phyloP scores from a whole-genome alignment of 2,797 vertebrate genomes.

The Apogon hyalosoma region DNA sequence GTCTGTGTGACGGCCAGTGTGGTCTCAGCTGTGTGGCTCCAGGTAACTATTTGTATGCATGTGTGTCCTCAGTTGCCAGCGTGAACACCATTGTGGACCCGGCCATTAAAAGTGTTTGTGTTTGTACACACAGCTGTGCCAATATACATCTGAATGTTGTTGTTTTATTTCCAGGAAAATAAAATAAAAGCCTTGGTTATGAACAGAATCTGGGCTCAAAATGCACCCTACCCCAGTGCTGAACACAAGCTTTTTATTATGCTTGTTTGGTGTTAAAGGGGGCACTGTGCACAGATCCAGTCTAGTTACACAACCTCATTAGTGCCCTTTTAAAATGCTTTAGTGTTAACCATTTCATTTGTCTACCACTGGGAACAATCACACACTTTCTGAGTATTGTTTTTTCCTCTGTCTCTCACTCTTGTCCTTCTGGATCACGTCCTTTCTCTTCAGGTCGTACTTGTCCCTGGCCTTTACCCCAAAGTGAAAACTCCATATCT shows the following conservation, averaged over 20 bases:
- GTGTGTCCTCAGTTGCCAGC: slow-evolving; percentile 48
- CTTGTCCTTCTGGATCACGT: slow-evolving; percentile 8
- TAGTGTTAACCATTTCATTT: slow-evolving; percentile 17
- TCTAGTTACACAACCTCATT: slow-evolving; percentile 58
- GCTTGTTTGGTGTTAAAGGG: slow-evolving; percentile 33
- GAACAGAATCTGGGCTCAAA: slow-evolving; percentile 36
- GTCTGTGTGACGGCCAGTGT: slow-evolving; percentile 88
- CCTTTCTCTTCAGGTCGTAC: slow-evolving; percentile 75
- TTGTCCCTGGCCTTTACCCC: slow-evolving; percentile 86
- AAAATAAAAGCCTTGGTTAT: slow-evolving; percentile 35
- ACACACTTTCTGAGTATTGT: slow-evolving; percentile 19
- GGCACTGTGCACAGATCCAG: slow-evolving; percentile 28
- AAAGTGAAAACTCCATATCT: slow-evolving; percentile 63
- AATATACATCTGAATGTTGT: slow-evolving; percentile 42
- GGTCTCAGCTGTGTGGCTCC: slow-evolving; percentile 88
- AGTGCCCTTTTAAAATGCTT: slow-evolving; percentile 33
- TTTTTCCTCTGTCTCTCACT: slow-evolving; percentile 1
- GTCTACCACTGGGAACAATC: slow-evolving; percentile 15
- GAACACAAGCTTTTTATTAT: slow-evolving; percentile 52
- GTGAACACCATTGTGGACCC: slow-evolving; percentile 38
- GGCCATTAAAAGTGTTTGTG: slow-evolving; percentile 42
- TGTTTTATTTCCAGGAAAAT: slow-evolving; percentile 34
- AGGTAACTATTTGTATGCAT: slow-evolving; percentile 74
- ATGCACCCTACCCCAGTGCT: slow-evolving; percentile 8
- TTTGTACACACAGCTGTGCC: slow-evolving; percentile 56